Evolutionary conservation across 2,113 vertebrate genomes (phyloP), one percentile per base, ranked within the genome.

Genomic region (Oncorhynchus keta): DNA sequence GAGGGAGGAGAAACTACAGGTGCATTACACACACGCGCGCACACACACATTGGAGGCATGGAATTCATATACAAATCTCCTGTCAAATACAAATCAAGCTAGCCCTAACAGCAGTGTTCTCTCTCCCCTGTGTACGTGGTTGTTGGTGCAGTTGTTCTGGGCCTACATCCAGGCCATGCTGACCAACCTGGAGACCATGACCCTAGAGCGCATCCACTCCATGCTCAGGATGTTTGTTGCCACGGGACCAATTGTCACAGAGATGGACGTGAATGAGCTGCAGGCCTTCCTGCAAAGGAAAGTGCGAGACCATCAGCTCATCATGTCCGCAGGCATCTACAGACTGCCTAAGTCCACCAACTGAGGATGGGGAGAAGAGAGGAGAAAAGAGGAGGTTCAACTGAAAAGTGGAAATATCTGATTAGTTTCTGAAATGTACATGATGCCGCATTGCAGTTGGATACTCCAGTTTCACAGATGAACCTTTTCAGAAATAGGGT

Each of bases 101-200:
- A 45, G 39, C 9, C 45, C 3, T 26, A 22, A 49, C 35, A 74
- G 22, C 64, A 57, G 39, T 35, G 39, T 18, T 32, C 49, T 28
- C 57, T 32, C 64, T 76, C 9, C 67, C 5, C 39, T 45, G 39
- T 67, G 22, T 70, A 70, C 64, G 9, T 45, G 39, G 39, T 45
- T 45, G 39, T 45, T 11, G n/a, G 20, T 76, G 68, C 90, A 99
- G 98, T 88, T 99, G 9, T 99, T 99, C 91, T 99, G 98, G 98
- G 97, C 97, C 0, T 99, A 99, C 86, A 97, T 99, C 89, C 98
- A 99, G 86, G 97, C 97, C 39, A 99, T 99, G 98, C 93, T 99
- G 88, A 99, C 98, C 79, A 99, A 99, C 93, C 93, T 99, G 76
- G 98, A 99, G 92, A 96, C 94, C 88, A 95, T 99, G 88, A 95